Base-by-base conservation (phyloP, 2,888 invertebrate genomes). In the Tetanocera ferruginea region DNA sequence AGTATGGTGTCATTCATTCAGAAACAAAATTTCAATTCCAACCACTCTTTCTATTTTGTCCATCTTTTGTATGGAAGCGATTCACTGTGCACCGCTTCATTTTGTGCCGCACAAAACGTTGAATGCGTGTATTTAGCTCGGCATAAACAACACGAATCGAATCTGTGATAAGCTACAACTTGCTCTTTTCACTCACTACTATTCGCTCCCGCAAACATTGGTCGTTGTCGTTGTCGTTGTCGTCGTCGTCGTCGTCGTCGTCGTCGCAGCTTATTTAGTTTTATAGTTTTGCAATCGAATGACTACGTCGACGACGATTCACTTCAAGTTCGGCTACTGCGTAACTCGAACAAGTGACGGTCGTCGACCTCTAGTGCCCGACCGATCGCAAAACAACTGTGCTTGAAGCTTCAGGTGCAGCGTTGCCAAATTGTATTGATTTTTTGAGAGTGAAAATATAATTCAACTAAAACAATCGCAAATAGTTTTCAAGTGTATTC, bases 201-300 rank as follows among this genome's bases (percentile, higher is more conserved):
- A n/a, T 14, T 66, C 19, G 17, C 34, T 37, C 55, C 55, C 28
- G 17, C 55, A 43, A 43, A 11, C 43, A 43, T 43, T 43, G 3
- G 31, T 31, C 31, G 31, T 31, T 5, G 5, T 52, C 17, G 31
- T 31, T 5, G 31, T 31, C 5, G 31, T 31, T 5, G 31, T 31
- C 5, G 31, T 31, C 31, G 31, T 4, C 6, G 9, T 43, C 34
- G 34, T 34, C 34, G 11, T 19, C 8, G 34, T n/a, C 64, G 64
- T 14, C 49, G 51, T 14, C 69, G 28, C 25, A 23, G 25, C 70
- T 25, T 70, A 64, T 64, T 23, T 70, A 31, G 55, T n/a, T 5
- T 9, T 52, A 67, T 37, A 70, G 70, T 70, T 55, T 55, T 31
- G 70, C 70, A 70, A 70, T 55, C 34, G 14, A 25, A 14, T 55